Base-by-base conservation (phyloP, 2,888 invertebrate genomes). In the Mycalesis mineus region DNA sequence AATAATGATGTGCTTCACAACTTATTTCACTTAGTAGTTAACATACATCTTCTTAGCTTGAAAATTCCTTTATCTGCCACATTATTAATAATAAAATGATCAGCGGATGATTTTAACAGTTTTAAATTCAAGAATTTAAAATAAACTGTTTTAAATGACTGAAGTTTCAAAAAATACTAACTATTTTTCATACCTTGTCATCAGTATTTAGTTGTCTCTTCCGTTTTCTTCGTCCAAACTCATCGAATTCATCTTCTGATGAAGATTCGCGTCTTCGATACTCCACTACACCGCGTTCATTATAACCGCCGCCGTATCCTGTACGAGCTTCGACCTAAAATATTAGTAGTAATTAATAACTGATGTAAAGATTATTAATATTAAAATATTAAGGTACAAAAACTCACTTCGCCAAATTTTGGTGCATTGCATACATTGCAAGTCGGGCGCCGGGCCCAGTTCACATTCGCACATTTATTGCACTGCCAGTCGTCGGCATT, bases 401-500 rank as follows among this genome's bases (percentile, higher is more conserved):
- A 15, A 53, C 97, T 94, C 60, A 97, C 95, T 86, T 98, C 98
- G 14, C 97, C 97, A 81, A 97, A 97, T 86, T 98, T 98, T 0
- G 99, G 98, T 4, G 98, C 97, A 89, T 98, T 99, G 84, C 99
- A 99, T 91, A 99, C 97, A 84, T 99, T 99, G 87, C 99, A 99
- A 55, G 96, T 96, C 74, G 95, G 95, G 55, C 99, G 92, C 64
- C 98, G 92, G 22, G 99, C 98, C 99, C 98, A 98, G 84, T 99
- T 99, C 9, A 99, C 99, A 85, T 99, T 99, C n/a, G 98, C 98
- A 89, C 99, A 99, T 82, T 98, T 98, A 84, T 96, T 97, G 84
- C 99, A 99, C 78, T 98, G 97, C 99, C 99, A 99, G 85, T 99
- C 99, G 81, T 99, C 99, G 37, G 99, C 99, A 84, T 97, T 97